Evolutionary conservation across 2,113 vertebrate species (phyloP).

Genomic region (Oreotrochilus melanogaster): DNA sequence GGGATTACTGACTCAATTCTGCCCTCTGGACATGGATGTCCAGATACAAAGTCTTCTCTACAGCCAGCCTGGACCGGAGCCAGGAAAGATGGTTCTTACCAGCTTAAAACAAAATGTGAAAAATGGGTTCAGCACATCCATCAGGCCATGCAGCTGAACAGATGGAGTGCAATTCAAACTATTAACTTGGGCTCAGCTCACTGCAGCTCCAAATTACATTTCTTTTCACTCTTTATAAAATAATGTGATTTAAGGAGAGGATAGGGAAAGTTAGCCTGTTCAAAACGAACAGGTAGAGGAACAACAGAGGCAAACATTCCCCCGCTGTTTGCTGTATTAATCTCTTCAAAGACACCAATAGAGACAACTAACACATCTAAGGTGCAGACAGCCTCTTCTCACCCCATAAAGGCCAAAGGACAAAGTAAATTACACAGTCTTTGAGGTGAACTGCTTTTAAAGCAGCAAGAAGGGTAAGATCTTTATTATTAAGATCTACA

Average conservation of each 20-base stretch:
- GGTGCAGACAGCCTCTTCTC: not conserved
- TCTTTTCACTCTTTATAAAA: constrained; percentile 75
- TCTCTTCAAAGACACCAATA: not conserved
- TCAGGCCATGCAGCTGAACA: constrained; percentile 76
- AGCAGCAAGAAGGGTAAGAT: not conserved
- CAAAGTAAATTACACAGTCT: constrained; percentile 29
- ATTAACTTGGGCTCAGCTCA: constrained; percentile 75
- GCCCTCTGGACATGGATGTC: constrained; percentile 24
- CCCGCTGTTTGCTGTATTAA: constrained; percentile 14
- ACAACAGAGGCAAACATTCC: constrained; percentile 22
- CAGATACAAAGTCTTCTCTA: constrained; percentile 25
- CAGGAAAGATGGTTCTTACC: constrained; percentile 73
- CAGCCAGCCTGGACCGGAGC: constrained; percentile 65
- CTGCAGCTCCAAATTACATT: constrained; percentile 76
- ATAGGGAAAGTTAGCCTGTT: not conserved
- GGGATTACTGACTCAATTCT: not conserved
- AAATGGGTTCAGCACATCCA: constrained; percentile 78
- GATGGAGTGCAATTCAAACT: constrained; percentile 79
- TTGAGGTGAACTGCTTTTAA: constrained; percentile 35
- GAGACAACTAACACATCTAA: not conserved
- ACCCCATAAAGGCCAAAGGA: not conserved
- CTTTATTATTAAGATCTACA: constrained; percentile 13
- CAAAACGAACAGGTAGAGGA: not conserved
- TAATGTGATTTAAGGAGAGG: constrained; percentile 59
- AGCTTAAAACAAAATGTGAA: constrained; percentile 79